Percentiles rank a stretch among this genome's conserved stretches.
Conservation (phyloP, 2,113 vertebrate genomes). For the Geothlypis trichas region DNA sequence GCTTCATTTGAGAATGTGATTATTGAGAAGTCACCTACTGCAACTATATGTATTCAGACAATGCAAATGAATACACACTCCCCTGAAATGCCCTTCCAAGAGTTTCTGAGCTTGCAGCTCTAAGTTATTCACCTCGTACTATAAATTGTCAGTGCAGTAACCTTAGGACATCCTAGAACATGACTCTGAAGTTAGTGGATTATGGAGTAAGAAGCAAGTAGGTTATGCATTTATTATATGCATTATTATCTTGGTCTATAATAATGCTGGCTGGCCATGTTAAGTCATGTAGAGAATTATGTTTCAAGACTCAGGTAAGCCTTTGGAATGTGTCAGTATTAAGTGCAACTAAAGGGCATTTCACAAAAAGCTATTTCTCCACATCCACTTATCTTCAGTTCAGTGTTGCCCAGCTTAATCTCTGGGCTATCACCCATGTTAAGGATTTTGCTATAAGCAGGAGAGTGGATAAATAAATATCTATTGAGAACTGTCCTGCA, state of each 20-base stretch:
- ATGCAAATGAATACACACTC: neutral
- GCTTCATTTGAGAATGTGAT: neutral
- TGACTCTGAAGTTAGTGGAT: conserved; percentile 20
- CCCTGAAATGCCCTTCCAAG: neutral
- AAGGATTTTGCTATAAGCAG: neutral
- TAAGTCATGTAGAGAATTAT: conserved; percentile 23
- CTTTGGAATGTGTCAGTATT: neutral
- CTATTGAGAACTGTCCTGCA: neutral
- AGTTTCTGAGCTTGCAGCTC: neutral
- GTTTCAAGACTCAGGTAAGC: neutral
- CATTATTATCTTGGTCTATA: conserved; percentile 5
- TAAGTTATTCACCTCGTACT: neutral
- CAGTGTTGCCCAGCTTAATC: neutral
- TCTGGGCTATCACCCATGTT: neutral
- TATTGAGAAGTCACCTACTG: neutral
- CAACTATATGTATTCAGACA: neutral
- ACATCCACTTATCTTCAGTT: neutral
- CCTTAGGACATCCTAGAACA: neutral
- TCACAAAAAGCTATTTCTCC: neutral
- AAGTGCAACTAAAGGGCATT: neutral
- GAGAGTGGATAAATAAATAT: neutral
- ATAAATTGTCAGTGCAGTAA: neutral
- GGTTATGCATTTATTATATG: conserved; percentile 4
- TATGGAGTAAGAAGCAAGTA: conserved; percentile 24
- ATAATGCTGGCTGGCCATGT: conserved; percentile 12